Percentiles rank a stretch among this genome's conserved stretches.
Evolutionary conservation across 2,797 vertebrate genomes (phyloP).

Genomic region (Galago senegalensis): DNA sequence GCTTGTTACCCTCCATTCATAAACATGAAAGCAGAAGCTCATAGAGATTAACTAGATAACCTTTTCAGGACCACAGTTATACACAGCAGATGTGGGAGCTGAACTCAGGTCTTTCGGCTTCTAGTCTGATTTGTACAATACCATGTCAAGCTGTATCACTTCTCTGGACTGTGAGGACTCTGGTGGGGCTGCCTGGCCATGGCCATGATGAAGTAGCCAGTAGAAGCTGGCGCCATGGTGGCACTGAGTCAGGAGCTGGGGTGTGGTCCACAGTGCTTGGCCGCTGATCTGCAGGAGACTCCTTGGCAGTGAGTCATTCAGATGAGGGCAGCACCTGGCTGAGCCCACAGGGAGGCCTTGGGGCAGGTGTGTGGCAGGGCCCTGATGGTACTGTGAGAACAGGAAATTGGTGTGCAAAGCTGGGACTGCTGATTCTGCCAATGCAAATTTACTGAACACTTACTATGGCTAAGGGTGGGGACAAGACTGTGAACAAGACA

Average conservation of each 20-base stretch:
- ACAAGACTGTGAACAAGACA: neutral
- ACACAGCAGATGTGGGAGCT: neutral
- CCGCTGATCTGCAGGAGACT: too few species aligned
- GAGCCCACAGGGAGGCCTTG: neutral
- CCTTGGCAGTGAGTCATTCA: neutral
- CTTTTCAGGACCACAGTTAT: neutral
- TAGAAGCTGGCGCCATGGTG: neutral
- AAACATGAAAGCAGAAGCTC: neutral
- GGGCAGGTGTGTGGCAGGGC: neutral
- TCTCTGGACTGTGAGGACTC: neutral
- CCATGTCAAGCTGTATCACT: neutral
- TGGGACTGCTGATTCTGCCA: neutral
- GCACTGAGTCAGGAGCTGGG: neutral
- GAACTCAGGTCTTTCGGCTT: neutral
- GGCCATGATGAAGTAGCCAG: fast-evolving
- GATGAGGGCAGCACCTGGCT: neutral
- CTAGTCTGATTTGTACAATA: neutral
- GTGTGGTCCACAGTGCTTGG: neutral
- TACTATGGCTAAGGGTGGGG: neutral
- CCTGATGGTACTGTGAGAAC: neutral
- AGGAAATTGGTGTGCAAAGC: neutral
- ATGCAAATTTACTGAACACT: neutral
- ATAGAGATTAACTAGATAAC: neutral
- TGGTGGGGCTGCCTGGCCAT: fast-evolving
- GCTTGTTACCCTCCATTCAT: neutral